Percentiles rank a stretch among this genome's conserved stretches.
Conservation (phyloP, 2,113 vertebrate species). For the Corvus hawaiiensis region DNA sequence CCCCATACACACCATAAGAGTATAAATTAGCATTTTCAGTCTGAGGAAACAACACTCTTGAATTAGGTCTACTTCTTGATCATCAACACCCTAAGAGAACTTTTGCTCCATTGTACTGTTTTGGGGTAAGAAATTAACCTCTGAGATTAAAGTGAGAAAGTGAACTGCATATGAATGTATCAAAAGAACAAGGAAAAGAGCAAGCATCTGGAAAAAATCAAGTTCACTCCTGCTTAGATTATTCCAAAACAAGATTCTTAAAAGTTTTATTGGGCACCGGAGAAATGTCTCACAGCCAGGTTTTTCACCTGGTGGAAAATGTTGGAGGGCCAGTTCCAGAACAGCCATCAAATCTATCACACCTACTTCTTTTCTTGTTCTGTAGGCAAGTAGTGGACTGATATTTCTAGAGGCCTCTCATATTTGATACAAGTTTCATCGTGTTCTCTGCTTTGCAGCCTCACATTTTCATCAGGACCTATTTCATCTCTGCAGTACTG, state of each 20-base stretch:
- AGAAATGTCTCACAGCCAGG: constrained; percentile 36
- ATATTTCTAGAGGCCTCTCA: not conserved
- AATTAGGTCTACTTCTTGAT: not conserved
- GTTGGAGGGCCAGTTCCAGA: constrained; percentile 14
- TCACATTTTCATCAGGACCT: not conserved
- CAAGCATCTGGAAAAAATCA: constrained; percentile 59
- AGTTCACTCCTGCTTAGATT: constrained; percentile 30
- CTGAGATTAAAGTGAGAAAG: constrained; percentile 28
- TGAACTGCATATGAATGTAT: not conserved
- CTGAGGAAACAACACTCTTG: not conserved
- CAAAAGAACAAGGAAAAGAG: constrained; percentile 12
- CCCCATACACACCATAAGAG: not conserved
- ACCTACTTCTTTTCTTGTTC: constrained; percentile 45
- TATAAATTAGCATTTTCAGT: not conserved
- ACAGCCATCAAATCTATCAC: constrained; percentile 31
- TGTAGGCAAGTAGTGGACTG: not conserved
- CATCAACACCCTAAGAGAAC: not conserved
- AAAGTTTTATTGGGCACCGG: constrained; percentile 48
- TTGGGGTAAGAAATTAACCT: not conserved
- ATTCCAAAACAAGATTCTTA: constrained; percentile 43
- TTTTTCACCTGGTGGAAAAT: constrained; percentile 64
- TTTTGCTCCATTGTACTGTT: not conserved
- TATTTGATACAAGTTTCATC: not conserved
- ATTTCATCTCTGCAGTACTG: not conserved
- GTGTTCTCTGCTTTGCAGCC: not conserved